Base-by-base conservation (phyloP, 2,113 vertebrate genomes). In the Oryzias curvinotus region DNA sequence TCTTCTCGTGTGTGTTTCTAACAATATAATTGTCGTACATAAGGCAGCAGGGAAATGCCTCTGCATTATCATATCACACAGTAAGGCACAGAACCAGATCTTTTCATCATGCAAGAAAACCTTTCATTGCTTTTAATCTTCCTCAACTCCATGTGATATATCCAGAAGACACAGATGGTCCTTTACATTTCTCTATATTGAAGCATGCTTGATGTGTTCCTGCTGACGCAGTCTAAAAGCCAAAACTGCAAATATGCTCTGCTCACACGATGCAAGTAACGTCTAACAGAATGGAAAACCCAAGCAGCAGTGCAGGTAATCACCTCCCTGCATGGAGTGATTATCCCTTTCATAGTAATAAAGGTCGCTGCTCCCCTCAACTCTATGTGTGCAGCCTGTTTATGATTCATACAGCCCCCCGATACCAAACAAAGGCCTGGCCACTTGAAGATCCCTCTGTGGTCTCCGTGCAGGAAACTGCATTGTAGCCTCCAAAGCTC, bases 271-370 rank as follows among this genome's bases (percentile, higher is more conserved):
- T 25, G 28, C 49, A 47, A 12, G 16, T n/a, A 56, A 62, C 58
- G 68, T 65, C 55, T 52, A 62, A 41, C 56, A 53, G 14, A 57
- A 74, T 52, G 55, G 51, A 63, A 53, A 65, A 65, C 52, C 63
- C 71, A 75, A 69, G 82, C 62, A 75, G 52, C 21, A 51, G n/a
- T 50, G 44, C 25, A 56, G 69, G 63, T 75, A 78, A 85, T 86
- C 80, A 83, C 69, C 78, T 84, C 73, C 4, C 70, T 73, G 57
- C 84, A 64, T 77, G 75, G 72, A 82, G 74, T 81, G 75, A 85
- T 87, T 70, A 84, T 77, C 78, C 71, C 77, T 79, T 84, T 81
- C 47, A 64, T 87, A 84, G 84, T 85, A 88, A 86, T 89, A 86
- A 87, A 82, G 58, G 58, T 60, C 61, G 77, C 77, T 84, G 73